Evolutionary conservation across 2,113 vertebrate species (phyloP), one percentile per base, ranked within the genome.

Genomic region (Arvicanthis niloticus): DNA sequence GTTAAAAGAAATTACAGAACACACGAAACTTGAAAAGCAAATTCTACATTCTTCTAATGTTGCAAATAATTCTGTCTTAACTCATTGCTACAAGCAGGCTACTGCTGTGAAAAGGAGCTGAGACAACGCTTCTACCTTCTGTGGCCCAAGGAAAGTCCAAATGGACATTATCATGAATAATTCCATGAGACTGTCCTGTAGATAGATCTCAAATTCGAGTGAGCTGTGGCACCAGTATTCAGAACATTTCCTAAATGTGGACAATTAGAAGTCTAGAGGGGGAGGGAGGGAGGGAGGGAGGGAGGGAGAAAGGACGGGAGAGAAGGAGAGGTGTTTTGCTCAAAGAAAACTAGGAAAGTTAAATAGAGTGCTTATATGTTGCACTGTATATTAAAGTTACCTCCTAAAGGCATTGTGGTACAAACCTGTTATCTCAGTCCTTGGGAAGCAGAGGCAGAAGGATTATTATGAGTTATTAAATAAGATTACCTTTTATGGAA

Each of bases 41-140:
- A 85, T 76, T 45, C 45, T 73, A 56, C 77, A 15, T 60, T 96
- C 95, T 96, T 67, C 89, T 96, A 94, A 93, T 89, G 29, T 53
- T 93, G 40, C 42, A 58, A 91, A 88, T 87, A 91, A 85, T 80
- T n/a, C 31, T 84, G 48, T 73, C 75, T 89, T 22, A 88, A 92
- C 16, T 88, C 17, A 19, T 0, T 65, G 34, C 22, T 91, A 65
- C 58, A 91, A 75, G 37, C 86, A 90, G 65, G 53, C 24, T 65
- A 70, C 8, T 68, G 13, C 24, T 34, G 42, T 56, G 68, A 89
- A 86, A 37, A 77, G 42, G 24, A 60, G 75, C 51, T 56, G 11
- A 84, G 34, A 76, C 73, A 75, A 88, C 7, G 80, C 24, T 67
- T 60, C 87, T 91, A 37, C 13, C 77, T 97, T 88, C 77, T 91